Base-by-base conservation (phyloP, 1,140 invertebrate species). In the Drosophila parabipectinata region DNA sequence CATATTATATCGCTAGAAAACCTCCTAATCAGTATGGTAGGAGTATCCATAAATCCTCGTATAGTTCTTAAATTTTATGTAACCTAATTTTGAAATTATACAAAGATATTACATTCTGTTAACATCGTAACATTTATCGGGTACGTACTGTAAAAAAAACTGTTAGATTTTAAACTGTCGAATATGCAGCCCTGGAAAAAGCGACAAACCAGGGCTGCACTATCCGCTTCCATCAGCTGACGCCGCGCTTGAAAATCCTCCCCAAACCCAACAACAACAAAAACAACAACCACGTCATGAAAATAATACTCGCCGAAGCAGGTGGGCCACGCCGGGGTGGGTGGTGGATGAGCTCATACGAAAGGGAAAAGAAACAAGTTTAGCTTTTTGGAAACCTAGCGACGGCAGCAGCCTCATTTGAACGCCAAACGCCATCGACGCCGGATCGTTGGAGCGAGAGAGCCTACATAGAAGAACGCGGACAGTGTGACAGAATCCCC, bases 301-400 rank as follows among this genome's bases (percentile, higher is more conserved):
- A 76, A 72, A 79, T 66, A 62, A 67, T 59, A 51, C 60, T 37
- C 26, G 44, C 58, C 60, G 62, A 34, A 34, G 41, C 9, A 10
- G 39, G 12, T 26, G 47, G 34, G 34, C 15, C 53, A 15, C 58
- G 60, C n/a, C 57, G 62, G 34, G n/a, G 24, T 34, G 48, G 48
- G 51, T 61, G 76, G 55, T 82, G 60, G 81, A 84, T 85, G 81
- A 85, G 82, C 81, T 85, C 81, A 85, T 85, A 74, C 82, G 61
- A 85, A 77, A 77, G 61, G 32, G 62, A 75, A 62, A 63, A 74
- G 73, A 85, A 85, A 85, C 81, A 85, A 85, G 81, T 85, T 85
- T 85, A 81, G 81, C 82, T 85, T 81, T 84, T 87, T 82, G 74
- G 69, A 85, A 85, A 18, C 44, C 8, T 55, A 64, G 54, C 47